phyloP scores from a whole-genome alignment of 2,113 vertebrate genomes.

The Andinoacara biseriatus region DNA sequence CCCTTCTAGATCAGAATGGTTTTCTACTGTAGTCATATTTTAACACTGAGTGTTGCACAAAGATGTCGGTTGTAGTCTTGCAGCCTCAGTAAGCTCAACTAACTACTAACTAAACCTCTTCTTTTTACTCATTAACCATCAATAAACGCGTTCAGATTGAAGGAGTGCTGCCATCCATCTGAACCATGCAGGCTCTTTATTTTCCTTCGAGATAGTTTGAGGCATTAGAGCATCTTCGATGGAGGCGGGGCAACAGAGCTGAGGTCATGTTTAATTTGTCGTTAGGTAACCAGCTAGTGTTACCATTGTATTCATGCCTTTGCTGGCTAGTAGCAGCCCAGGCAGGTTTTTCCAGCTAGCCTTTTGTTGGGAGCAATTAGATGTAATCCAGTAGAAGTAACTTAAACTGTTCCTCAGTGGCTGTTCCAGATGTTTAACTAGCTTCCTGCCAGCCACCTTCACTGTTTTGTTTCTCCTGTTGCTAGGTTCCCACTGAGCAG shows the following conservation, averaged over 20 bases:
- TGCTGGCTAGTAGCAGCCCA: background rate
- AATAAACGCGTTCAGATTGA: background rate
- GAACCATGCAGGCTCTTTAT: background rate
- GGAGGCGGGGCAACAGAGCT: background rate
- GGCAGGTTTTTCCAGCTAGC: background rate
- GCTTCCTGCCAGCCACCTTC: background rate
- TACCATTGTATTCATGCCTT: background rate
- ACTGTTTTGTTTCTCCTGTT: constrained; percentile 22
- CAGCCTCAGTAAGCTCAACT: background rate
- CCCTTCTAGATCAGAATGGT: background rate
- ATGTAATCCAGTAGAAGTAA: background rate
- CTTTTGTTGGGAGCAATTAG: background rate
- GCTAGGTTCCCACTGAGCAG: constrained; percentile 43
- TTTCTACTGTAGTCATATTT: background rate
- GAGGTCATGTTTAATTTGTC: background rate
- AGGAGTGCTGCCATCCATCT: background rate
- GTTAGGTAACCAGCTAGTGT: background rate
- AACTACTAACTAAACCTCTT: background rate
- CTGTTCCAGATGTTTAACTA: background rate
- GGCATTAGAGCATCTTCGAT: background rate
- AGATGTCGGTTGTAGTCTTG: background rate
- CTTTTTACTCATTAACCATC: background rate
- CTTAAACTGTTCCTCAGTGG: background rate
- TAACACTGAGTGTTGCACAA: background rate
- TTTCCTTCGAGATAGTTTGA: background rate